Evolutionary conservation across 1,140 invertebrate genomes (phyloP), one percentile per base, ranked within the genome.

Genomic region (Meteorus sp.): DNA sequence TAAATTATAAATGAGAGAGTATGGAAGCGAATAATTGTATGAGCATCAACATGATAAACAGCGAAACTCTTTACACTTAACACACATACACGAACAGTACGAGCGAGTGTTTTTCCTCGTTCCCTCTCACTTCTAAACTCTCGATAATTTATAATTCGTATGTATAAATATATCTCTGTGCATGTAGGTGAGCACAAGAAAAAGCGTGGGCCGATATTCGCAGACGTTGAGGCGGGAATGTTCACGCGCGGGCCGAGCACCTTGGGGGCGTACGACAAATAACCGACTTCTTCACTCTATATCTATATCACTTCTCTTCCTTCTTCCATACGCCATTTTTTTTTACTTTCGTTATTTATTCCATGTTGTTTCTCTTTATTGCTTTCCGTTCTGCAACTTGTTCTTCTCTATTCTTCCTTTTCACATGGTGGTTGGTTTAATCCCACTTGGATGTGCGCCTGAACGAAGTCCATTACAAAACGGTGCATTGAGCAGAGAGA

Each of bases 71-170:
- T n/a, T n/a, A n/a, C n/a, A n/a, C n/a, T n/a, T 9, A 29, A 5
- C 4, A 4, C 9, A 29, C 27, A 29, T n/a, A 39, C 35, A 39
- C 4, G 8, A 39, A 13, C 8, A 39, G 35, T n/a, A 33, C 27
- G 25, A 22, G 47, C 45, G 54, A 25, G 31, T 39, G 29, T 54
- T 48, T 25, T 39, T 44, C 20, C 25, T 44, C 22, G 13, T 37
- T 53, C 50, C 51, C 27, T 54, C 39, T 62, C 7, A 9, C 37
- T 29, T 27, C 61, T 63, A 59, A 61, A 61, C 62, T 44, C 53
- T 25, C 41, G 51, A 66, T 41, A 45, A 66, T 59, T 64, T 64
- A 52, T 64, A 61, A 64, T 59, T 58, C 62, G 54, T 39, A n/a
- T 39, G 11, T 39, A 39, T 39, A 13, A 4, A 11, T 33, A 33